These are phyloP conservation scores for Chionodraco myersi DNA, from an alignment of 2,113 vertebrate species.

Conservation along the genomic window DNA sequence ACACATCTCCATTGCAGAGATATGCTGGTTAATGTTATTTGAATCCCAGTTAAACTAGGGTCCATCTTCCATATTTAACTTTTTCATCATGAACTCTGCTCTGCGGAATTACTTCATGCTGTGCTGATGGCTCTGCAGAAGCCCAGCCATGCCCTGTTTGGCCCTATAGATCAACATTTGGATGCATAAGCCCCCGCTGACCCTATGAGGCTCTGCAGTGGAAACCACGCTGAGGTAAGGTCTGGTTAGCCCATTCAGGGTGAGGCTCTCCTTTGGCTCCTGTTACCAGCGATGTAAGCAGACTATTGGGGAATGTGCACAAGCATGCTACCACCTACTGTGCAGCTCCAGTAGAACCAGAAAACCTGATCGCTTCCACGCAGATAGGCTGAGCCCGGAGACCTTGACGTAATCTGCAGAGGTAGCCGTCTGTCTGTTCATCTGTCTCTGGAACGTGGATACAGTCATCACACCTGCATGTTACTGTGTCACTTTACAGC, in stretches of 20 bases:
- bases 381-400: conserved; percentile 46
- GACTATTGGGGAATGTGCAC: conserved; percentile 72
- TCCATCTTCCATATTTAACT: conserved; percentile 8
- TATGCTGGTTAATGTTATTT: not conserved
- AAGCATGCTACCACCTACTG: conserved; percentile 76
- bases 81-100: conserved; percentile 7
- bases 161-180: not conserved
- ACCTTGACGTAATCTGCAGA: conserved; percentile 57
- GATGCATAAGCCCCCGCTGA: conserved; percentile 27
- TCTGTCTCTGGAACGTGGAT: conserved; percentile 50
- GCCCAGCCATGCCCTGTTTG: not conserved
- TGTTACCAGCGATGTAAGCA: conserved; percentile 73
- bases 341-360: conserved; percentile 14
- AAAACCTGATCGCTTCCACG: conserved; percentile 56
- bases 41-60: conserved; percentile 7
- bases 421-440: conserved; percentile 30
- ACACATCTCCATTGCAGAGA: conserved; percentile 5
- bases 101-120: not conserved
- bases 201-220: conserved; percentile 24
- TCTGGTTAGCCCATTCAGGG: conserved; percentile 56
- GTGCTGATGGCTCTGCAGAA: conserved; percentile 29
- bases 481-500: conserved; percentile 18
- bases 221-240: conserved; percentile 47
- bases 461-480: conserved; percentile 53
- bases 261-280: conserved; percentile 58